Evolutionary conservation across 2,113 vertebrate genomes (phyloP).

Genomic region (Phocoena sinus): DNA sequence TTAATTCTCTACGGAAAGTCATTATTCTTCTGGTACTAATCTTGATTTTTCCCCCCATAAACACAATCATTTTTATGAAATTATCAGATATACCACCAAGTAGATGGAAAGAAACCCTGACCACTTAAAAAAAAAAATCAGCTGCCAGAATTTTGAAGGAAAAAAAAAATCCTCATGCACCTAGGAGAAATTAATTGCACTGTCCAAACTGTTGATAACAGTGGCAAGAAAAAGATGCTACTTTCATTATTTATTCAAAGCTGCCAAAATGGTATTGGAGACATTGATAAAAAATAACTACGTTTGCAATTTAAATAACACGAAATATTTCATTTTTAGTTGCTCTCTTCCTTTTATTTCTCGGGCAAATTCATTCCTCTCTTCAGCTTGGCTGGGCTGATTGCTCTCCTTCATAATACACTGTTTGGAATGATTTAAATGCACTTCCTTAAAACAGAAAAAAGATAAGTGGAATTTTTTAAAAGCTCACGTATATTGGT

Average conservation of each 20-base stretch:
- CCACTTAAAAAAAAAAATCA: not conserved
- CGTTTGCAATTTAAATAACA: slow-evolving; percentile 63
- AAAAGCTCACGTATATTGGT: not conserved
- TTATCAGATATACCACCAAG: not conserved
- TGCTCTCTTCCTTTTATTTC: slow-evolving; percentile 17
- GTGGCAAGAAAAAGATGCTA: not conserved
- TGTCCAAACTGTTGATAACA: not conserved
- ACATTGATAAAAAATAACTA: slow-evolving; percentile 38
- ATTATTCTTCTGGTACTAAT: not conserved
- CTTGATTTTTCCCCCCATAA: not conserved
- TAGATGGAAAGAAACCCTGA: not conserved
- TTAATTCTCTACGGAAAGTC: slow-evolving; percentile 38
- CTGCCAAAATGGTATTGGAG: slow-evolving; percentile 35
- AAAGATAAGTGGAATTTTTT: slow-evolving; percentile 3
- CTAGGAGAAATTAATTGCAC: slow-evolving; percentile 52
- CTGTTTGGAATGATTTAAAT: slow-evolving; percentile 61
- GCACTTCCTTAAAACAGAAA: not conserved
- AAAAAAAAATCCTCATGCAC: not conserved
- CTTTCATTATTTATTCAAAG: slow-evolving; percentile 50
- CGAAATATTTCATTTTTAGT: slow-evolving; percentile 40
- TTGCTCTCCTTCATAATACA: not conserved
- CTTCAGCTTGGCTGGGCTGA: not conserved
- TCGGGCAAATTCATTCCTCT: slow-evolving; percentile 20
- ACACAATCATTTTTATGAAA: slow-evolving; percentile 40
- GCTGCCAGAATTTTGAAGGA: slow-evolving; percentile 26